Percentiles rank a stretch among this genome's conserved stretches.
These are phyloP conservation scores for Zaprionus lineosus DNA, from an alignment of 2,888 invertebrate genomes.

Conservation along the genomic window DNA sequence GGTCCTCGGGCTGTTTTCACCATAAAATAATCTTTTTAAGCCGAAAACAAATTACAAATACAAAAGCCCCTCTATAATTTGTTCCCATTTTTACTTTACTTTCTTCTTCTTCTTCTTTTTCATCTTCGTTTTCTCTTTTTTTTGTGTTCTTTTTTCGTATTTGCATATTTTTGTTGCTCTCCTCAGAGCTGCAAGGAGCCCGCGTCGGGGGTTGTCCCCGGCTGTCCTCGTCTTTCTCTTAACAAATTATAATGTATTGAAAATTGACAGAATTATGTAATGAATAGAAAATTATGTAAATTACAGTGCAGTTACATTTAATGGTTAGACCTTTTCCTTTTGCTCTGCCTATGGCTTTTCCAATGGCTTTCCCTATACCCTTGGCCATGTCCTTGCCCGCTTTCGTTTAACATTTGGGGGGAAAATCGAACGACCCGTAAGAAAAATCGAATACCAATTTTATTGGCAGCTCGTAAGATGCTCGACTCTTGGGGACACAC, in stretches of 20 bases:
- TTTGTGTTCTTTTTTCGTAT: conserved; percentile 13
- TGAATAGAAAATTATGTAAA: conserved; percentile 82
- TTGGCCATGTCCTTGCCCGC: no score
- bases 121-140: background rate
- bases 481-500: background rate
- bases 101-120: conserved; percentile 1
- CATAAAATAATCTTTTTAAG: conserved; percentile 77
- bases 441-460: conserved; percentile 55
- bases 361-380: conserved; percentile 1
- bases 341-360: background rate
- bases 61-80: conserved; percentile 57
- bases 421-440: conserved; percentile 33
- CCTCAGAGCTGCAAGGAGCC: background rate
- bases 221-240: conserved; percentile 46
- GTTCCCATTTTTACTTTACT: conserved; percentile 41
- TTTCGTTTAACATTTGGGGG: no score
- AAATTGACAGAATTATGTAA: conserved; percentile 82
- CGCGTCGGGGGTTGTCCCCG: conserved; percentile 36
- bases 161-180: conserved; percentile 40
- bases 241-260: conserved; percentile 80
- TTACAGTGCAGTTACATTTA: conserved; percentile 81
- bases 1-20: conserved; percentile 66
- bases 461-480: conserved; percentile 46
- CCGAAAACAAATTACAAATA: conserved; percentile 72
- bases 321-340: conserved; percentile 70